These are phyloP conservation scores for Saccopteryx bilineata DNA, from an alignment of 2,113 vertebrate genomes.

Conservation along the genomic window DNA sequence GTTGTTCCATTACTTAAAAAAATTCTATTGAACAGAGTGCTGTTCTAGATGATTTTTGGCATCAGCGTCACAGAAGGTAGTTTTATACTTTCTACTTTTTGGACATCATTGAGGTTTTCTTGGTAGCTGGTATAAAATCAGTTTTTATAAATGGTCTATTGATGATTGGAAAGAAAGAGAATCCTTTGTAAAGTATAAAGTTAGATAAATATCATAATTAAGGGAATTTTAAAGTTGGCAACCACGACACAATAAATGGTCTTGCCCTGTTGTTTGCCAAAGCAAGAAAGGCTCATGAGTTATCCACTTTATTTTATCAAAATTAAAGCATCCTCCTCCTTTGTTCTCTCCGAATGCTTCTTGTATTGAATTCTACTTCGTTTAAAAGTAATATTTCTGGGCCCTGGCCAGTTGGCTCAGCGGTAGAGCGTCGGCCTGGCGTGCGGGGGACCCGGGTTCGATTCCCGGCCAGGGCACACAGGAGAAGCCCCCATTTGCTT, in stretches of 20 bases:
- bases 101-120: not conserved
- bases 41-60: not conserved
- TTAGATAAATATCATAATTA: not conserved
- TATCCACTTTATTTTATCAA: not conserved
- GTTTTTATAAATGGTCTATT: not conserved
- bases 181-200: not conserved
- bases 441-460: too few species aligned
- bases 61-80: not conserved
- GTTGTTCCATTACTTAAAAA: not conserved
- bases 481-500: too few species aligned
- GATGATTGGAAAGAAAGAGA: not conserved
- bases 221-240: not conserved
- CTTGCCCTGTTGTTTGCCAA: not conserved
- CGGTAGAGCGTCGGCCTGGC: too few species aligned
- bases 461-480: too few species aligned
- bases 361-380: not conserved
- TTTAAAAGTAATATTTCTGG: not conserved
- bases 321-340: not conserved
- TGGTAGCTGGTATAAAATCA: not conserved
- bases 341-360: not conserved
- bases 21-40: not conserved
- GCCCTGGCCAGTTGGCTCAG: too few species aligned
- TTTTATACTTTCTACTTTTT: not conserved
- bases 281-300: not conserved
- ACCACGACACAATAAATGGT: not conserved